phyloP scores from a whole-genome alignment of 2,888 invertebrate species.

The Drosophila percnosoma region DNA sequence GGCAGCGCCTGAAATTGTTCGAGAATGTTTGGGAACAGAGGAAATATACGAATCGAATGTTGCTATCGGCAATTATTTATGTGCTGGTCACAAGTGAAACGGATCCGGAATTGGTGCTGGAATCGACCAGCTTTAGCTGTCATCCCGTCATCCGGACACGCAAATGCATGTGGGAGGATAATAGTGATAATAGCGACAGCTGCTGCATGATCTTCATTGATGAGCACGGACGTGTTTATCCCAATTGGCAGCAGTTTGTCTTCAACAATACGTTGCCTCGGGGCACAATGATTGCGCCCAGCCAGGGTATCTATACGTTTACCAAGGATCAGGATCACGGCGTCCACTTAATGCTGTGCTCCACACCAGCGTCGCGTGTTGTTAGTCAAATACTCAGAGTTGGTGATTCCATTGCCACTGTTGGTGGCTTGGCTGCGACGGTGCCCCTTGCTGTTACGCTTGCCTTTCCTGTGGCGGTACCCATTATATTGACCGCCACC shows the following conservation, averaged over 20 bases:
- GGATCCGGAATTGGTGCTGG: conserved; percentile 48
- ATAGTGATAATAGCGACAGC: conserved; percentile 60
- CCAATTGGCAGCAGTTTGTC: conserved; percentile 84
- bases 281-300: conserved; percentile 82
- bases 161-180: conserved; percentile 67
- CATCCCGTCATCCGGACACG: conserved; percentile 80
- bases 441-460: conserved; percentile 60
- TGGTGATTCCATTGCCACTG: conserved; percentile 70
- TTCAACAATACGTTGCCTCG: conserved; percentile 83
- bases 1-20: conserved; percentile 62
- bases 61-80: conserved; percentile 77
- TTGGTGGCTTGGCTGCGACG: conserved; percentile 69
- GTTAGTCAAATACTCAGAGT: conserved; percentile 50
- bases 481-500: conserved; percentile 61
- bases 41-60: conserved; percentile 71
- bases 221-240: conserved; percentile 83
- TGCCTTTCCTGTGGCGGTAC: conserved; percentile 58
- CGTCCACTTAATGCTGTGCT: conserved; percentile 69
- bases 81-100: conserved; percentile 68
- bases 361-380: conserved; percentile 66
- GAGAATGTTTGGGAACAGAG: conserved; percentile 76
- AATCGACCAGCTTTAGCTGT: conserved; percentile 61
- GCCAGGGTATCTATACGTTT: conserved; percentile 82
- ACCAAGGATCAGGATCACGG: conserved; percentile 45
- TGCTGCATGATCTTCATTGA: conserved; percentile 82